These are phyloP conservation scores for Xanthia icteritia DNA, from an alignment of 2,888 invertebrate genomes.

Conservation along the genomic window DNA sequence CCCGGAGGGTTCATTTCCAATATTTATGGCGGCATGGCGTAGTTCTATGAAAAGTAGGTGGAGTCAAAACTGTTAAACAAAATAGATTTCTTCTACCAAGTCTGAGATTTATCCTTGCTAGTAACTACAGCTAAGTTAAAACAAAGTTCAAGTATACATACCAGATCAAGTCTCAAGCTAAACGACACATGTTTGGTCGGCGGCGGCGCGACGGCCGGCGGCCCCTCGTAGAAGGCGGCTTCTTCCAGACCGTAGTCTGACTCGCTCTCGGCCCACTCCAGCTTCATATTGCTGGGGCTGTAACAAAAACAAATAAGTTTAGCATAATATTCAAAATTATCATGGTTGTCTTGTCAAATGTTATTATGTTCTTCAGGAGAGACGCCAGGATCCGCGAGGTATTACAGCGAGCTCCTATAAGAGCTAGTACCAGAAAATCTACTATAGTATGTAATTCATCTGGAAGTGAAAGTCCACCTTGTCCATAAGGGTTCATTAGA, in stretches of 20 bases:
- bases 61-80: background rate
- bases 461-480: background rate
- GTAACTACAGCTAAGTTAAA: background rate
- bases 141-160: conserved; percentile 67
- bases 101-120: background rate
- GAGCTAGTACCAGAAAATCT: background rate
- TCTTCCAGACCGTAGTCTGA: conserved; percentile 92
- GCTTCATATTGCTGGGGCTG: conserved; percentile 91
- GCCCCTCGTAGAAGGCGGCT: conserved; percentile 93
- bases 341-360: background rate
- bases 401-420: background rate
- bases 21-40: too few relatives aligned
- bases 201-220: conserved; percentile 84
- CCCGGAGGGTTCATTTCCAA: too few relatives aligned
- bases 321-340: background rate
- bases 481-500: too few relatives aligned
- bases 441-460: background rate
- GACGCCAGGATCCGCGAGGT: background rate
- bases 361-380: background rate
- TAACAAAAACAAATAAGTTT: conserved; percentile 1
- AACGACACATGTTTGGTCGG: conserved; percentile 88
- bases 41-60: too few relatives aligned
- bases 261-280: conserved; percentile 91
- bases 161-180: conserved; percentile 86
- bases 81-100: background rate